Evolutionary conservation across 2,113 vertebrate species (phyloP).

Genomic region (Halichoeres trimaculatus): DNA sequence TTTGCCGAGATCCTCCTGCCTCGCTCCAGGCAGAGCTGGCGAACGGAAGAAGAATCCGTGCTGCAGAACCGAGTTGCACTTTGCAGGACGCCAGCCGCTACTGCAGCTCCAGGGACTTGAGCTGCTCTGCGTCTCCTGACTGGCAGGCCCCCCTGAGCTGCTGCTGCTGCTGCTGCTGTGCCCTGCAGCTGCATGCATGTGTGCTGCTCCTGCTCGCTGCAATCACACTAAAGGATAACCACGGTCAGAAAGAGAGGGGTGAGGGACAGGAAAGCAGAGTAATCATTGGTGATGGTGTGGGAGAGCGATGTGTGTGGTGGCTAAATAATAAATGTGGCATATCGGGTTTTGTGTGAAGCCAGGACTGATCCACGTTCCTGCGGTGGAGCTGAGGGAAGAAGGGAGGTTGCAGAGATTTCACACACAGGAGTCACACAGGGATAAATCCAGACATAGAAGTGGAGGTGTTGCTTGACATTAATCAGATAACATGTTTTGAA

Average conservation of each 20-base stretch:
- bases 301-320: conserved; percentile 79
- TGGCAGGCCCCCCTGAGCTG: conserved; percentile 50
- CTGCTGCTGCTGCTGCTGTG: conserved; percentile 58
- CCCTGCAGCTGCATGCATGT: conserved; percentile 68
- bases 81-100: conserved; percentile 63
- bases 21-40: conserved; percentile 74
- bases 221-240: conserved; percentile 61
- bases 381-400: conserved; percentile 45
- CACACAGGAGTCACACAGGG: conserved; percentile 16
- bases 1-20: conserved; percentile 72
- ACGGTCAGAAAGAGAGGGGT: conserved; percentile 15
- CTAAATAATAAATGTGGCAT: conserved; percentile 87
- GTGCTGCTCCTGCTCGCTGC: conserved; percentile 51
- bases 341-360: conserved; percentile 82
- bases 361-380: conserved; percentile 72
- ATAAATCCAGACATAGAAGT: conserved; percentile 18
- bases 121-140: conserved; percentile 61
- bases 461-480: conserved; percentile 8
- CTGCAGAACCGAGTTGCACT: conserved; percentile 76
- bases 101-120: conserved; percentile 61
- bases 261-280: conserved; percentile 50
- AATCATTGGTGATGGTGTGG: conserved; percentile 70
- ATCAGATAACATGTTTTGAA: conserved; percentile 7
- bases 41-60: conserved; percentile 77
- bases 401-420: conserved; percentile 49